These are phyloP conservation scores for Leptosomus discolor DNA, from an alignment of 2,113 vertebrate species.

Conservation along the genomic window DNA sequence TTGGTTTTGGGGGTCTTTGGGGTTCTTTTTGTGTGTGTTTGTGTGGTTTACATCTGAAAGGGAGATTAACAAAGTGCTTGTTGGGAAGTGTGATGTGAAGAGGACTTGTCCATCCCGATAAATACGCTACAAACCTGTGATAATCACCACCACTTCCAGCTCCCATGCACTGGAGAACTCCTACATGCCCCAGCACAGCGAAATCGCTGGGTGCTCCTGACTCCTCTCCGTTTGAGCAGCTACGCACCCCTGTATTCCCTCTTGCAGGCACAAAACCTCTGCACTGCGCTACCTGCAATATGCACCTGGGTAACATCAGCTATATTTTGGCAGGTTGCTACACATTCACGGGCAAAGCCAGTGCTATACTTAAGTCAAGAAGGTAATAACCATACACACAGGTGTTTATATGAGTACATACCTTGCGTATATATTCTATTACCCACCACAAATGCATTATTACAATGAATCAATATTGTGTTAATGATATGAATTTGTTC, in stretches of 20 bases:
- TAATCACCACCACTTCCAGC: background rate
- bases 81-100: background rate
- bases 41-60: background rate
- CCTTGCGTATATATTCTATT: too few species aligned
- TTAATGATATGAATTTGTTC: background rate
- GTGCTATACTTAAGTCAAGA: background rate
- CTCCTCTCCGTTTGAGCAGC: rapidly evolving
- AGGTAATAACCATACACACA: too few species aligned
- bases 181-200: rapidly evolving
- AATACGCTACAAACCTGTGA: background rate
- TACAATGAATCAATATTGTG: too few species aligned
- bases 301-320: too few species aligned
- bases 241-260: too few species aligned
- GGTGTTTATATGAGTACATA: too few species aligned
- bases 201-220: too few species aligned
- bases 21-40: background rate
- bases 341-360: too few species aligned
- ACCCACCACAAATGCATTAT: background rate
- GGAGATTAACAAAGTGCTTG: background rate
- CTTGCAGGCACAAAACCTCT: background rate
- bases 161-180: background rate
- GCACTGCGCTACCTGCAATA: background rate
- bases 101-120: background rate
- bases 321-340: background rate
- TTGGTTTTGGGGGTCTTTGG: background rate